A percentile compares a stretch with the other conserved stretches of the same genome.
Evolutionary conservation across 2,113 vertebrate genomes (phyloP).

Genomic region (Lepus europaeus): DNA sequence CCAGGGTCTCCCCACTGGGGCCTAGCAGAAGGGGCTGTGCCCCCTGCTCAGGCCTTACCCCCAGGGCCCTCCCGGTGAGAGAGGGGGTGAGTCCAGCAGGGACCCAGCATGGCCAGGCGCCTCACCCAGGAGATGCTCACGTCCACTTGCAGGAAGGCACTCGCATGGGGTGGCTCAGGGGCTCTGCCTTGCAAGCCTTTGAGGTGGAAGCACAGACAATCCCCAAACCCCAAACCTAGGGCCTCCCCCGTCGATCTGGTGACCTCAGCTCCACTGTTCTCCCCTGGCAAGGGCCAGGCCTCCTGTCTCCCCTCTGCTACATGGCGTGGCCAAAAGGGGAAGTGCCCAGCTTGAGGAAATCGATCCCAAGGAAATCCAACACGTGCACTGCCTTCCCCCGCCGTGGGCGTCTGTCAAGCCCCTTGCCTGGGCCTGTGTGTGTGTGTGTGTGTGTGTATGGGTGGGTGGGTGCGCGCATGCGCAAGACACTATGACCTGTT

Average conservation of each 20-base stretch:
- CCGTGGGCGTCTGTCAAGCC: background rate
- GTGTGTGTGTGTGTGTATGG: background rate
- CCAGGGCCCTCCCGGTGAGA: slow-evolving; percentile 27
- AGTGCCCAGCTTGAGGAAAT: background rate
- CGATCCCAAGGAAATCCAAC: background rate
- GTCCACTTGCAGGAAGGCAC: background rate
- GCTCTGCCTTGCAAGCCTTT: background rate
- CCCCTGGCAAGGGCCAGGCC: background rate
- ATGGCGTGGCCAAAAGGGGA: background rate
- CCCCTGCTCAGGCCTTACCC: slow-evolving; percentile 17
- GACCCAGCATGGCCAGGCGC: background rate
- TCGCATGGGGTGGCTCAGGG: background rate
- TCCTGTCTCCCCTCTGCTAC: background rate
- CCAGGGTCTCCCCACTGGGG: slow-evolving; percentile 11
- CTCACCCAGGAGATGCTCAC: background rate
- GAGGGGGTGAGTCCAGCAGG: background rate
- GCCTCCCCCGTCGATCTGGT: background rate
- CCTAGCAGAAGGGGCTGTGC: background rate
- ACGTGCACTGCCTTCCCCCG: background rate
- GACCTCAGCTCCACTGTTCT: background rate
- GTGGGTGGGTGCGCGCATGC: too few relatives aligned
- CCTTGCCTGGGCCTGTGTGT: background rate
- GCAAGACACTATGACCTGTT: background rate
- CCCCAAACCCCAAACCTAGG: slow-evolving; percentile 7
- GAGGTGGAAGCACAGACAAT: slow-evolving; percentile 10